Base-by-base conservation (phyloP, 2,113 vertebrate genomes). In the Cebus imitator region DNA sequence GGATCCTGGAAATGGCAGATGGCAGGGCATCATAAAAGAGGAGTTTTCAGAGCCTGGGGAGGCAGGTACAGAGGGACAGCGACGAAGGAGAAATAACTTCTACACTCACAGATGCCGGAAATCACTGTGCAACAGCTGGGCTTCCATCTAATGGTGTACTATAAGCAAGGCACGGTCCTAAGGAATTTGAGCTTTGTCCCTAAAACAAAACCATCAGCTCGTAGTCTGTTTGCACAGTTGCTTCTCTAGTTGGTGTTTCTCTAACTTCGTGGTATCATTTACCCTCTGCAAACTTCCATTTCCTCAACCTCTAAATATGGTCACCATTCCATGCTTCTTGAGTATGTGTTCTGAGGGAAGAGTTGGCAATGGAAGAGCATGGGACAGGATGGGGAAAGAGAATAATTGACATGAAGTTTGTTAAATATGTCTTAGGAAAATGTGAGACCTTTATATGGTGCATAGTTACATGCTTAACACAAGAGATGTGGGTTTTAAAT, bases 101-200 rank as follows among this genome's bases (percentile, higher is more conserved):
- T 48, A 48, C 52, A 64, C 1, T 17, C 40, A 58, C 35, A 35
- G 13, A 76, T 21, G 32, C 48, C 45, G 48, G 86, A 27, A 48
- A 30, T 27, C 35, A 6, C 45, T n/a, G 16, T 1, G 5, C 1
- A 27, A 16, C 37, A 43, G 1, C 43, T 6, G 35, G 27, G 50
- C 27, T 64, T 85, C 27, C 5, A 6, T n/a, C 13, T 20, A 35
- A 17, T 35, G 20, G 9, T 12, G 7, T 8, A 1, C 20, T 13
- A 2, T 2, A 45, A 64, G 21, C 32, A 5, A 68, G 23, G 4
- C 1, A 8, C 9, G 5, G 0, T 11, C 4, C 1, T 8, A 3
- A 48, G 43, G 20, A 79, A 17, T 12, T 8, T 2, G 12, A 40
- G 7, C 50, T 37, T 11, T 25, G 12, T 37, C 52, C 64, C n/a